Percentiles rank a stretch among this genome's conserved stretches.
phyloP scores from a whole-genome alignment of 2,888 invertebrate species.

The Portevinia maculata region DNA sequence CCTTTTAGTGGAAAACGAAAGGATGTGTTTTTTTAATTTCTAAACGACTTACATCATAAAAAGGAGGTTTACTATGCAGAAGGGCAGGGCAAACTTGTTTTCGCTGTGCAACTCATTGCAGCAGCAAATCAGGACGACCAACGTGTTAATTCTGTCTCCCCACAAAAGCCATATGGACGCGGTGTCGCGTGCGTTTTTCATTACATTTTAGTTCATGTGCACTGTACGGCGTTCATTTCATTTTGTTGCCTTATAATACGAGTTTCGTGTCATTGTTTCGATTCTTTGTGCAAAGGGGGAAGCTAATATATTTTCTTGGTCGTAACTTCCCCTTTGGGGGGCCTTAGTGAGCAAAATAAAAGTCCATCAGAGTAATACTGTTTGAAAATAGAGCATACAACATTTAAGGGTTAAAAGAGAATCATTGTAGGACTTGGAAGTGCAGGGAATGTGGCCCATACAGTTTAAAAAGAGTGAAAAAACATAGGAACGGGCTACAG shows the following conservation, averaged over 20 bases:
- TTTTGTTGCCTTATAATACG: slow-evolving; percentile 40
- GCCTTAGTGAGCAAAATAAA: slow-evolving; percentile 36
- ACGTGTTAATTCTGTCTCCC: slow-evolving; percentile 56
- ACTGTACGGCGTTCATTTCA: slow-evolving; percentile 22
- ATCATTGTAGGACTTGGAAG: background rate
- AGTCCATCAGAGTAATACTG: slow-evolving; percentile 41
- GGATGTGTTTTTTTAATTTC: slow-evolving; percentile 27
- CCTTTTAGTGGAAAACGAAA: slow-evolving; percentile 38
- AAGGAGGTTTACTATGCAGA: too few species aligned
- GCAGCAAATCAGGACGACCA: slow-evolving; percentile 59
- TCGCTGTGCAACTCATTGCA: slow-evolving; percentile 34
- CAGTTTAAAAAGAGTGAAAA: slow-evolving; percentile 28
- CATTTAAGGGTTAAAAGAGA: slow-evolving; percentile 53
- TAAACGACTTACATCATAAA: slow-evolving; percentile 61
- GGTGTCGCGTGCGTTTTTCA: slow-evolving; percentile 33
- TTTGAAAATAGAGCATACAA: slow-evolving; percentile 37
- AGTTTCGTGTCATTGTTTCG: slow-evolving; percentile 66
- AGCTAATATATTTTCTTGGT: slow-evolving; percentile 41
- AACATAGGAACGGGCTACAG: too few species aligned
- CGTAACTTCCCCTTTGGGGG: slow-evolving; percentile 11
- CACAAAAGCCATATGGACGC: slow-evolving; percentile 14
- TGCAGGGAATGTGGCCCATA: background rate
- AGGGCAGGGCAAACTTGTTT: too few species aligned
- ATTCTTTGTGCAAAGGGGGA: too few species aligned
- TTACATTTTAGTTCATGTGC: slow-evolving; percentile 44